These are phyloP conservation scores for Apodemus sylvaticus DNA, from an alignment of 2,113 vertebrate genomes.

Conservation along the genomic window DNA sequence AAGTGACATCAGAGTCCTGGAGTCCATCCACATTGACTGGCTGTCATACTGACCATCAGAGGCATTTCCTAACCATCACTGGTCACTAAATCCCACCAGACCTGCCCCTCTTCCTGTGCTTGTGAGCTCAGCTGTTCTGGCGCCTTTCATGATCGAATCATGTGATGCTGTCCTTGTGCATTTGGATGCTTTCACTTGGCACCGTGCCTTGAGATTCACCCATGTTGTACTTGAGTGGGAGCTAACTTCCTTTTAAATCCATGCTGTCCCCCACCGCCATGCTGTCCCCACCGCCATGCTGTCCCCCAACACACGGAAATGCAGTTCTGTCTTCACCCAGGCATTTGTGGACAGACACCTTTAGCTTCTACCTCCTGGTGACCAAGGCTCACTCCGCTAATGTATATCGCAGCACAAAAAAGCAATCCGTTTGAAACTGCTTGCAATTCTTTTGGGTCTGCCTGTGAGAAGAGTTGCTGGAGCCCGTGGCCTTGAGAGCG, in stretches of 20 bases:
- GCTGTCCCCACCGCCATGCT: too few species aligned
- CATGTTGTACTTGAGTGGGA: not conserved
- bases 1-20: not conserved
- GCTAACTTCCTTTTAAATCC: not conserved
- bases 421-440: not conserved
- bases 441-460: not conserved
- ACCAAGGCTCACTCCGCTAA: not conserved
- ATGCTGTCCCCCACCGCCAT: not conserved
- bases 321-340: not conserved
- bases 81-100: not conserved
- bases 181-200: not conserved
- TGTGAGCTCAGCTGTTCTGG: not conserved
- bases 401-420: too few species aligned
- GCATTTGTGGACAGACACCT: not conserved
- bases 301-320: not conserved
- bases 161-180: not conserved
- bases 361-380: not conserved
- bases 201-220: not conserved
- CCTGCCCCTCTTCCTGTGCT: not conserved
- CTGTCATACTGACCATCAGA: fast-evolving
- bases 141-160: not conserved
- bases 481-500: not conserved
- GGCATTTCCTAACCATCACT: not conserved
- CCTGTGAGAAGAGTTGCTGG: not conserved
- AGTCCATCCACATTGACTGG: not conserved